Base-by-base conservation (phyloP, 1,140 invertebrate genomes). In the Drosophila kikkawai region DNA sequence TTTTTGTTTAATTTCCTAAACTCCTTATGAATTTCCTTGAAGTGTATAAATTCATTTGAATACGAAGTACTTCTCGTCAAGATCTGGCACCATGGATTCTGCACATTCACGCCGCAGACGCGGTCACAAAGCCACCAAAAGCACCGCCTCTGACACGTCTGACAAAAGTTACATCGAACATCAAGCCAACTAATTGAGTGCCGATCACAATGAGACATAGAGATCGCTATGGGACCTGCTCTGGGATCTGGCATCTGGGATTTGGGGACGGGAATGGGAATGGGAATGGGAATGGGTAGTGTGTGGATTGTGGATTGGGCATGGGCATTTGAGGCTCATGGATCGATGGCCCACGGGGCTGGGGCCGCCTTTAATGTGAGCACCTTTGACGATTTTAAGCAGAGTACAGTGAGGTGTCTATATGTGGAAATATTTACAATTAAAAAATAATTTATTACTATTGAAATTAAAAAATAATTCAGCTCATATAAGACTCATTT, bases 121-220 rank as follows among this genome's bases (percentile, higher is more conserved):
- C 65, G 74, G 56, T 66, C 70, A 88, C 79, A 88, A 90, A 66
- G 78, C 64, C 66, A 67, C 80, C 75, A 90, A 90, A 90, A 90
- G 85, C 81, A 90, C 85, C 84, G 84, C 78, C 85, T 70, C 85
- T 90, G 85, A 85, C 85, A 85, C 78, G 70, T 50, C 81, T 85
- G 86, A 88, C 84, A 88, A 88, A 84, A 88, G 85, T 88, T 84
- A 88, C 84, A 87, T 87, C 84, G 80, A 81, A 82, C 82, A 87
- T 88, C 84, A 83, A 81, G 71, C 70, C 85, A 90, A 90, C 85
- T 90, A 90, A 90, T 88, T 88, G 85, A 88, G 84, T 88, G 80
- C 77, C 84, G 80, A 77, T 75, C 73, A 87, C 84, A 88, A 87
- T 87, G 84, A 78, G 84, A 73, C 80, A 71, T 84, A 75, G 74